Evolutionary conservation across 2,797 vertebrate species (phyloP), one percentile per base, ranked within the genome.

Genomic region (Acanthornis magna): DNA sequence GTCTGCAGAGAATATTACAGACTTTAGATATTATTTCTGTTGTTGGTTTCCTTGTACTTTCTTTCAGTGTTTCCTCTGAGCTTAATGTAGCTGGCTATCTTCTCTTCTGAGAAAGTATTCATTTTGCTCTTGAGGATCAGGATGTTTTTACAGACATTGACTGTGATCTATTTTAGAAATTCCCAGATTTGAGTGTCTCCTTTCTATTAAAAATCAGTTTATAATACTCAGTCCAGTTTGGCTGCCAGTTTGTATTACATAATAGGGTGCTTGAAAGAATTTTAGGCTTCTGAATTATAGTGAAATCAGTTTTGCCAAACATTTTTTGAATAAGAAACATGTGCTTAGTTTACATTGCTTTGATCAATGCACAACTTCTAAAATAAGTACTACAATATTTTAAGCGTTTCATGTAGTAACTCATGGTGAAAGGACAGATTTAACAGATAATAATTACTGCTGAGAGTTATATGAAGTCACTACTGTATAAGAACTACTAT

Each of bases 211-310:
- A 90, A 91, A 30, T 89, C 23, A 42, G 42, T 73, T 86, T 93
- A 47, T 43, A 84, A 29, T 91, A 58, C 14, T 66, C 47, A 0
- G 3, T 78, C 67, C 75, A 66, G 32, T 92, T 94, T 93, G 77
- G 36, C 76, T 88, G 43, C 40, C 43, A 78, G 38, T 68, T 75
- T 13, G 5, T 83, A 47, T 96, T 93, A 71, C 47, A 17, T 92
- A 82, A 76, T 66, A 70, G 30, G 21, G 27, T 65, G 43, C 51
- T 80, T 92, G 70, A 75, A 77, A n/a, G 16, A 81, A 8, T 82
- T 88, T 93, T 92, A 88, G 77, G 32, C 73, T 75, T 88, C 84
- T 86, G 76, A 72, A 51, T 82, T 40, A 8, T n/a, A 90, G 57
- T 53, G 30, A 68, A 66, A 43, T 65, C 21, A 34, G 16, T 51